Evolutionary conservation across 1,140 invertebrate species (phyloP).

Genomic region (Planococcus citri): DNA sequence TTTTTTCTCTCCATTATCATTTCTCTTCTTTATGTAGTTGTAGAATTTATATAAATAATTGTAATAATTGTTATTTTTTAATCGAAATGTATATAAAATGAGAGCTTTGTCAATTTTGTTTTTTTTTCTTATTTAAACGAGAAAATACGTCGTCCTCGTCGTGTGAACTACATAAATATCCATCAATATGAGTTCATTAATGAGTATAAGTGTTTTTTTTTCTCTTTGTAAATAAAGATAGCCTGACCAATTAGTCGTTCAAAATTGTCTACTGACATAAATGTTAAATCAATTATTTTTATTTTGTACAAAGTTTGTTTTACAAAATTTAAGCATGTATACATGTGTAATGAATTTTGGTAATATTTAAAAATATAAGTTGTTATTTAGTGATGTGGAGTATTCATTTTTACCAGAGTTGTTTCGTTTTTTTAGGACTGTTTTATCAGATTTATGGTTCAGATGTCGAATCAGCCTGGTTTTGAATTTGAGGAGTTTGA

Average conservation of each 20-base stretch:
- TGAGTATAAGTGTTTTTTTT: neutral
- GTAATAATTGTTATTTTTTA: conserved; percentile 13
- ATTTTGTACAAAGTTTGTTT: conserved; percentile 18
- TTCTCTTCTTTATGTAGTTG: neutral
- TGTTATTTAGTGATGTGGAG: conserved; percentile 8
- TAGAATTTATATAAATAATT: conserved; percentile 14
- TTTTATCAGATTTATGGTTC: too few species aligned
- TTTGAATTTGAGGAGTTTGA: too few species aligned
- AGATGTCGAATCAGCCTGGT: too few species aligned
- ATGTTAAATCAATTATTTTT: conserved; percentile 21
- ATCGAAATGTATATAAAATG: conserved; percentile 15
- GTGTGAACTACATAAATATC: neutral
- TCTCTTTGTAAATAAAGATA: conserved; percentile 1
- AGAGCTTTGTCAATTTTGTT: conserved; percentile 18
- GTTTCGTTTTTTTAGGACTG: too few species aligned
- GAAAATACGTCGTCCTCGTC: too few species aligned
- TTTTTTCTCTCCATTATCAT: neutral
- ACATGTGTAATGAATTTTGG: conserved; percentile 18
- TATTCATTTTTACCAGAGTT: neutral
- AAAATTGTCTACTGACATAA: conserved; percentile 11
- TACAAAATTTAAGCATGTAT: conserved; percentile 14
- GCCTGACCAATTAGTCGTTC: conserved; percentile 16
- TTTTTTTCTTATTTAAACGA: neutral
- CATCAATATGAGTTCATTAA: neutral
- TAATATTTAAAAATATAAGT: conserved; percentile 21